These are phyloP conservation scores for Mamestra configurata DNA, from an alignment of 1,140 invertebrate species.

Conservation along the genomic window DNA sequence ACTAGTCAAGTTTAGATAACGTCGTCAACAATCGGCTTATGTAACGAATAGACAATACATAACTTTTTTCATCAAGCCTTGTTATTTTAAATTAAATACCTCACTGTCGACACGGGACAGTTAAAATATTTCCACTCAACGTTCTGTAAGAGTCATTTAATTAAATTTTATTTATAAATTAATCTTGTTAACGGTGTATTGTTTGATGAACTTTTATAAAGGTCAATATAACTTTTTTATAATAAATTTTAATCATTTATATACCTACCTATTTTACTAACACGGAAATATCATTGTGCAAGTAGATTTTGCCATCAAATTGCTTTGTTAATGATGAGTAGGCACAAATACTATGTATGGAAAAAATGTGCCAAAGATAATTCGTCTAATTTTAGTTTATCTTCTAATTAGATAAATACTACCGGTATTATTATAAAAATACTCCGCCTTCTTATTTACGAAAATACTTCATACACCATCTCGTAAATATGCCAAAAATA, in stretches of 20 bases:
- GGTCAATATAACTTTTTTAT: too few relatives aligned
- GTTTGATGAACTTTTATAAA: too few relatives aligned
- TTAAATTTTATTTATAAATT: background rate
- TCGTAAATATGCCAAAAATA: conserved; percentile 26
- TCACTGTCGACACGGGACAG: background rate
- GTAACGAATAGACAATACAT: background rate
- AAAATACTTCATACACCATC: conserved; percentile 11
- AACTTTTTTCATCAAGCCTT: conserved; percentile 25
- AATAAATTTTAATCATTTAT: too few relatives aligned
- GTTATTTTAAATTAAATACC: background rate
- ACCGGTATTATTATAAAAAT: background rate
- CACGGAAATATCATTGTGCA: too few relatives aligned
- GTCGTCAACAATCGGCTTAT: background rate
- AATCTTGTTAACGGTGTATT: too few relatives aligned
- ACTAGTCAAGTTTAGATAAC: background rate
- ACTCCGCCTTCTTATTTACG: background rate
- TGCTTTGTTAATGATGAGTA: too few relatives aligned
- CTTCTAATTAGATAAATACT: too few relatives aligned
- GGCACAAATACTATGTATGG: too few relatives aligned
- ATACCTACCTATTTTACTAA: too few relatives aligned
- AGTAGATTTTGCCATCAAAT: too few relatives aligned
- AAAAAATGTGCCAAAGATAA: too few relatives aligned
- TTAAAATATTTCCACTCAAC: background rate
- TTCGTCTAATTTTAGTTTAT: too few relatives aligned
- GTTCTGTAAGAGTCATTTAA: background rate